Evolutionary conservation across 1,140 invertebrate genomes (phyloP).

Genomic region (Zophobas atratus): DNA sequence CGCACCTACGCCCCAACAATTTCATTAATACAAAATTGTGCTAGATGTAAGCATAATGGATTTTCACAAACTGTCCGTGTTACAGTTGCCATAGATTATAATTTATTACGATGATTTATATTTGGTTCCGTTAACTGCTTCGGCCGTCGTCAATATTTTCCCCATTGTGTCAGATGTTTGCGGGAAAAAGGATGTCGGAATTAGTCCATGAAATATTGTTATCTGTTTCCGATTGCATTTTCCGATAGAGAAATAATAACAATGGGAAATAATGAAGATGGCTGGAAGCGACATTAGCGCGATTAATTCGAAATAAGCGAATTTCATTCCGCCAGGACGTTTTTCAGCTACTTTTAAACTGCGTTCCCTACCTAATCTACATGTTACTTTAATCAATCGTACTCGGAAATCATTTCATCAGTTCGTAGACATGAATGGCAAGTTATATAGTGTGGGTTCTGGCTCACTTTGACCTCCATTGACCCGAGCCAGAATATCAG

Average conservation of each 20-base stretch:
- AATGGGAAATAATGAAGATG: constrained; percentile 17
- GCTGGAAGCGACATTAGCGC: constrained; percentile 3
- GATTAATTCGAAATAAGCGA: constrained; percentile 33
- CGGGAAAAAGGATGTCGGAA: constrained; percentile 15
- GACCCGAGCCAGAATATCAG: no score
- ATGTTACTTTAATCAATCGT: no score
- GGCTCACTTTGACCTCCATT: no score
- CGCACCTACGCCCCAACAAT: constrained; percentile 12
- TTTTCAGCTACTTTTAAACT: neutral
- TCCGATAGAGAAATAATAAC: constrained; percentile 18
- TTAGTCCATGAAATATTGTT: constrained; percentile 17
- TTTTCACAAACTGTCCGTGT: constrained; percentile 22
- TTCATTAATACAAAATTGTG: constrained; percentile 38
- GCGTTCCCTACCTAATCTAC: no score
- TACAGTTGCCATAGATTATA: constrained; percentile 9
- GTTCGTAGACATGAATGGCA: no score
- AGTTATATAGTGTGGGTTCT: no score
- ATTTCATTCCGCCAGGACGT: neutral
- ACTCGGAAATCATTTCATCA: no score
- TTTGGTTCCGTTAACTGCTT: constrained; percentile 29
- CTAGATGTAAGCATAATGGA: constrained; percentile 30
- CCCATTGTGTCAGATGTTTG: constrained; percentile 5
- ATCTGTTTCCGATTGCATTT: constrained; percentile 5
- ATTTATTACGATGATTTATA: constrained; percentile 38
- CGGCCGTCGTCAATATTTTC: constrained; percentile 21